Conservation (phyloP, 2,113 vertebrate genomes). For the Lichenostomus cassidix region DNA sequence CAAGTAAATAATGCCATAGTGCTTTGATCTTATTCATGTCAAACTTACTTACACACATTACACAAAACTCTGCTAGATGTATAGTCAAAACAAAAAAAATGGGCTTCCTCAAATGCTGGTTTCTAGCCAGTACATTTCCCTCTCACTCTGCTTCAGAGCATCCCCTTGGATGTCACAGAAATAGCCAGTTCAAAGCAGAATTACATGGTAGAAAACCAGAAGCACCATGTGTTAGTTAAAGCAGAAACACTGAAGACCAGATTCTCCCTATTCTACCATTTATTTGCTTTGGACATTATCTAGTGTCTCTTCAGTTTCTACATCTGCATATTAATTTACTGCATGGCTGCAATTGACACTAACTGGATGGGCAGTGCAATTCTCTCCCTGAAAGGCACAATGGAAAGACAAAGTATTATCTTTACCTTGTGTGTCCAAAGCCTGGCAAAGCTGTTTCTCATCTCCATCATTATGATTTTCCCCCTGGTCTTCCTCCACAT, state of each 20-base stretch:
- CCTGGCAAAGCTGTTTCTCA: rapidly evolving
- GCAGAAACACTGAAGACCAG: background rate
- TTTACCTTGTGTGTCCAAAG: background rate
- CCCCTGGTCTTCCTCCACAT: background rate
- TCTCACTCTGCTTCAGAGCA: background rate
- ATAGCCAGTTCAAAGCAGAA: background rate
- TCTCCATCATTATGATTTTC: background rate
- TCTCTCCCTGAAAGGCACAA: background rate
- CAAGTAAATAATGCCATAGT: slow-evolving; percentile 28
- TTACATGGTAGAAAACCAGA: background rate
- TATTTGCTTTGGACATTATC: background rate
- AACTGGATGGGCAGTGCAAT: background rate
- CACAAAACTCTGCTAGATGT: background rate
- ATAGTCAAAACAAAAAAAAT: background rate
- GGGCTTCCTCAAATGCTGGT: background rate
- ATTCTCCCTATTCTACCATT: background rate
- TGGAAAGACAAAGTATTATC: background rate
- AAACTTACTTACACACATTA: background rate
- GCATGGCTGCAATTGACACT: background rate
- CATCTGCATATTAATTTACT: background rate
- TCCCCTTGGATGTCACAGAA: background rate
- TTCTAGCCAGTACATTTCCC: background rate
- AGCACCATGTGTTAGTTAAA: rapidly evolving
- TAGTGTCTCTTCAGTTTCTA: background rate
- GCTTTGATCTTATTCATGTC: background rate